Percentiles rank a stretch among this genome's conserved stretches.
phyloP scores from a whole-genome alignment of 2,888 invertebrate species.

The Drosophila longiperda region DNA sequence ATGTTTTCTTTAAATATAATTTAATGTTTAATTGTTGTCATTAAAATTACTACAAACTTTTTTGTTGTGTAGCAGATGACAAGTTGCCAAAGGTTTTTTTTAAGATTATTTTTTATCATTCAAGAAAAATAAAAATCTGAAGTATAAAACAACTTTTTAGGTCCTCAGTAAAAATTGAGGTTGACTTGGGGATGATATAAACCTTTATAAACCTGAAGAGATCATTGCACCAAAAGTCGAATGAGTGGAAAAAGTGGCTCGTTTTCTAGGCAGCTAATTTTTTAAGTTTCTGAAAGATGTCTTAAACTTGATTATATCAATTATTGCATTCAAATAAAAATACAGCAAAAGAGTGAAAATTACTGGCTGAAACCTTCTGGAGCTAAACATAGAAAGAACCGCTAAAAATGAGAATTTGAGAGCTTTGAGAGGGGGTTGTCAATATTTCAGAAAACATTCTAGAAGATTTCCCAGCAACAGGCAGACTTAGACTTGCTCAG shows the following conservation, averaged over 20 bases:
- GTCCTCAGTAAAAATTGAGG: neutral
- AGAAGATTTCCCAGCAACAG: neutral
- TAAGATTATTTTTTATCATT: neutral
- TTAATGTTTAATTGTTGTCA: neutral
- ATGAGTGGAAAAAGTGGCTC: neutral
- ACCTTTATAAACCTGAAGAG: neutral
- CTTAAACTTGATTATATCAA: too few species aligned
- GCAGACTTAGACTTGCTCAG: neutral
- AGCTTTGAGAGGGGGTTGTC: neutral
- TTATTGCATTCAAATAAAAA: neutral
- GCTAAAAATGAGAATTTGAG: too few species aligned
- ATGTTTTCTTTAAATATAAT: neutral
- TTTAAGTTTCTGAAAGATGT: neutral
- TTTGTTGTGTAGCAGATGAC: neutral
- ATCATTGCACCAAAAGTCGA: neutral
- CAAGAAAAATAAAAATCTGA: neutral
- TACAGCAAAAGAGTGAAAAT: neutral
- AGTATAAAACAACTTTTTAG: neutral
- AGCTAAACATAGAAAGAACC: too few species aligned
- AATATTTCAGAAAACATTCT: neutral
- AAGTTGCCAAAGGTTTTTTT: neutral
- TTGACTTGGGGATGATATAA: neutral
- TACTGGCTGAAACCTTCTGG: neutral
- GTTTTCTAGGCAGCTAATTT: rapidly evolving
- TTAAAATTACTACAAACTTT: neutral